A percentile compares a stretch with the other conserved stretches of the same genome.
phyloP scores from a whole-genome alignment of 2,113 vertebrate species.

The Chaetorhynchus papuensis region DNA sequence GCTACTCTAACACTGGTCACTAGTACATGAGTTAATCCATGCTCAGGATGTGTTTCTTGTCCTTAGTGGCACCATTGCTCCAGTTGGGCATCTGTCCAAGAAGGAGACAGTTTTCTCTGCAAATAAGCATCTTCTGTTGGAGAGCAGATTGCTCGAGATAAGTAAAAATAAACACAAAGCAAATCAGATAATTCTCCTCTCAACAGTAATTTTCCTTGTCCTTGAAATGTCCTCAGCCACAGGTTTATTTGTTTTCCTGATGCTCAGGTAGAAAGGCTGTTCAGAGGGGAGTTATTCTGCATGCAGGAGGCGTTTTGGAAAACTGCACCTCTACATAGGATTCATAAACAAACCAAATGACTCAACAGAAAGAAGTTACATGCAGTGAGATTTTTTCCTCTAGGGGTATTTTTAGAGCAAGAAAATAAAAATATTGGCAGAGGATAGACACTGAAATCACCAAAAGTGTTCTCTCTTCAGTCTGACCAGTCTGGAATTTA shows the following conservation, averaged over 20 bases:
- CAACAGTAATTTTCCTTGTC: constrained; percentile 4
- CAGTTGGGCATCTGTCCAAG: neutral
- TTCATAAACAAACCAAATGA: constrained; percentile 35
- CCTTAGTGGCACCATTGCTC: neutral
- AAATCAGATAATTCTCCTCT: constrained; percentile 30
- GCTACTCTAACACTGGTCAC: neutral
- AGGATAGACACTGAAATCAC: neutral
- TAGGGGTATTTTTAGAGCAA: neutral
- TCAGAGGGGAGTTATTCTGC: neutral
- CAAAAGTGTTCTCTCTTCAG: neutral
- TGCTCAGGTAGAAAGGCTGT: constrained; percentile 19
- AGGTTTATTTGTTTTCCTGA: neutral
- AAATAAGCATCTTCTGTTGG: constrained; percentile 39
- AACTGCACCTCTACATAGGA: constrained; percentile 2
- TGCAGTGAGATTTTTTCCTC: neutral
- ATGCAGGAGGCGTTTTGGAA: constrained; percentile 8
- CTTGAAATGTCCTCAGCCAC: constrained; percentile 6
- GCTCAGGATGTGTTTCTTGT: neutral
- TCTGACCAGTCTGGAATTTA: neutral
- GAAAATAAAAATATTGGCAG: constrained; percentile 12
- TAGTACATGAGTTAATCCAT: neutral
- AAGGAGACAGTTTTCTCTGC: constrained; percentile 2
- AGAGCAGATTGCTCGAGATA: constrained; percentile 30
- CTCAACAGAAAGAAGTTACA: constrained; percentile 4
- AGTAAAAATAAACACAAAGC: constrained; percentile 28